phyloP scores from a whole-genome alignment of 64 coral and sea anemone species.

The Exaiptasia diaphana region DNA sequence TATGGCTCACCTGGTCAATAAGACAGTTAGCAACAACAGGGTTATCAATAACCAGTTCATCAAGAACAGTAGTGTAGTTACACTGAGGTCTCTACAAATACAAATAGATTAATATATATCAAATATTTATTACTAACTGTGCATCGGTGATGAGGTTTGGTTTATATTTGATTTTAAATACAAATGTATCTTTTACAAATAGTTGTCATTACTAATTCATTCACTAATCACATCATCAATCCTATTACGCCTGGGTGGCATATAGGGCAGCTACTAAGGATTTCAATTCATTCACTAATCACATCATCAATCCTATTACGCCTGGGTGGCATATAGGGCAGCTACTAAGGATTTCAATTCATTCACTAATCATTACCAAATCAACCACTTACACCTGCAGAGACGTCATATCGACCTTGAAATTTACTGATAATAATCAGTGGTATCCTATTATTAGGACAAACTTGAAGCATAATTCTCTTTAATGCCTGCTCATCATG shows the following conservation, averaged over 20 bases:
- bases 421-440: slow-evolving; percentile 74
- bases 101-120: not conserved
- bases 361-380: not conserved
- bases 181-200: too few species aligned
- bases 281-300: too few species aligned
- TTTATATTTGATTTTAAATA: too few species aligned
- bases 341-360: too few species aligned
- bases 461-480: slow-evolving; percentile 49
- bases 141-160: too few species aligned
- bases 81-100: slow-evolving; percentile 67
- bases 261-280: too few species aligned
- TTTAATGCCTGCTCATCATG: slow-evolving; percentile 55
- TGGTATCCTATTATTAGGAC: slow-evolving; percentile 32
- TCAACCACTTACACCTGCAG: slow-evolving; percentile 58
- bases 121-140: too few species aligned
- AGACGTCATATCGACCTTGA: slow-evolving; percentile 71
- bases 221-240: too few species aligned
- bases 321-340: too few species aligned
- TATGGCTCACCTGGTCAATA: slow-evolving; percentile 79
- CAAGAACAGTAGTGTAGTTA: slow-evolving; percentile 64
- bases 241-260: too few species aligned
- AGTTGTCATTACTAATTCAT: too few species aligned
- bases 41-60: slow-evolving; percentile 77
- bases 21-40: slow-evolving; percentile 81
- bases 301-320: too few species aligned